These are phyloP conservation scores for Tetramorium parvispinum DNA, from an alignment of 1,140 invertebrate genomes.

Conservation along the genomic window DNA sequence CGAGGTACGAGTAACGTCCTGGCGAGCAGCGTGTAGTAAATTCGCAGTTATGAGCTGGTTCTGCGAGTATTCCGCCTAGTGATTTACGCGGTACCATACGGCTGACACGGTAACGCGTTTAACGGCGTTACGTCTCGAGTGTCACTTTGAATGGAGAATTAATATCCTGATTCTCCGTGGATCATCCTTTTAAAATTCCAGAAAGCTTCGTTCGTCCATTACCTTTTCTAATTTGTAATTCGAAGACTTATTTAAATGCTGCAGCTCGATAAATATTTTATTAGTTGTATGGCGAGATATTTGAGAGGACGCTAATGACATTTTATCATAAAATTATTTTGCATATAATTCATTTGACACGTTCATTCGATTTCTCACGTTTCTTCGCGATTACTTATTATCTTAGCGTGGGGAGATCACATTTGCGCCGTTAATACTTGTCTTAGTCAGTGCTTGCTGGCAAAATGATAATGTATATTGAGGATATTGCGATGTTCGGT, in stretches of 20 bases:
- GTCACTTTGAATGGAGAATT: slow-evolving; percentile 3
- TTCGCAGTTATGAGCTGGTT: slow-evolving; percentile 50
- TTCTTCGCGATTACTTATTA: slow-evolving; percentile 40
- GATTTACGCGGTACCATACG: slow-evolving; percentile 39
- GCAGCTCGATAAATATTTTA: not conserved
- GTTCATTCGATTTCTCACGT: not conserved
- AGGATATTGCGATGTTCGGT: not conserved
- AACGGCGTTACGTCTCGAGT: slow-evolving; percentile 17
- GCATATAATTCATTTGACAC: slow-evolving; percentile 3
- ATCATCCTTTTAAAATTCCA: not conserved
- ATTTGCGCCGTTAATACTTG: not conserved
- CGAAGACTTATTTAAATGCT: not conserved
- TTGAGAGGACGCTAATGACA: not conserved
- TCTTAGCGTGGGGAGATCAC: slow-evolving; percentile 15
- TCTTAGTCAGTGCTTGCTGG: not conserved
- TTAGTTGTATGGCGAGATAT: not conserved
- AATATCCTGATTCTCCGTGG: not conserved
- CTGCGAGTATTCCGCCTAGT: not conserved
- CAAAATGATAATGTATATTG: slow-evolving; percentile 9
- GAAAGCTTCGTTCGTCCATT: not conserved
- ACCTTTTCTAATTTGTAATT: not conserved
- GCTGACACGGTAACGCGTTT: slow-evolving; percentile 25
- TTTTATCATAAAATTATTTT: not conserved
- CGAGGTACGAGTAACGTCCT: slow-evolving; percentile 40
- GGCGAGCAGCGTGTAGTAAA: slow-evolving; percentile 33